Evolutionary conservation across 1,140 invertebrate species (phyloP).

Genomic region (Papilio polyxenes): DNA sequence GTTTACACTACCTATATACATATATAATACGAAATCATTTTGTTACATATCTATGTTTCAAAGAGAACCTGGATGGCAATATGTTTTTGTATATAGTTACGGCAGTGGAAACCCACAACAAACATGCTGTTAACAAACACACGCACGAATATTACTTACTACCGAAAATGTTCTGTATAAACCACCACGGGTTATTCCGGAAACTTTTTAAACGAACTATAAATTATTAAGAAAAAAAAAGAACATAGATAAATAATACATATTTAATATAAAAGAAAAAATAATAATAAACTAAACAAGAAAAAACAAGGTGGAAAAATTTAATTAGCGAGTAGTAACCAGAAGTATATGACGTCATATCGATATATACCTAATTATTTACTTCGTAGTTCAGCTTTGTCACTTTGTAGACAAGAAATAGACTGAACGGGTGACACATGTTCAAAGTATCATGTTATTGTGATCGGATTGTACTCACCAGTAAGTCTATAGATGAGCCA

Average conservation of each 20-base stretch:
- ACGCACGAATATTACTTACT: slow-evolving; percentile 58
- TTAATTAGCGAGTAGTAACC: too few species aligned
- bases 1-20: not conserved
- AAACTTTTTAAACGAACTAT: slow-evolving; percentile 52
- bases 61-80: not conserved
- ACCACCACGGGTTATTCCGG: slow-evolving; percentile 52
- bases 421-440: not conserved
- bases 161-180: slow-evolving; percentile 53
- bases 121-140: slow-evolving; percentile 45
- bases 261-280: slow-evolving; percentile 39
- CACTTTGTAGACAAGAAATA: not conserved
- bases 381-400: not conserved
- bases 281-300: not conserved
- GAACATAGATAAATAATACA: slow-evolving; percentile 44
- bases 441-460: not conserved
- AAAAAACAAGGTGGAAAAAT: not conserved
- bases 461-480: slow-evolving; percentile 57
- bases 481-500: slow-evolving; percentile 82
- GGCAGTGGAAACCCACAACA: not conserved
- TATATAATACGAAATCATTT: not conserved
- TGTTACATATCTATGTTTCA: not conserved
- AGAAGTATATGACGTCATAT: too few species aligned
- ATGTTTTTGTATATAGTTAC: not conserved
- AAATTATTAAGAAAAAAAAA: slow-evolving; percentile 51
- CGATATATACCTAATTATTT: too few species aligned